These are phyloP conservation scores for Petrocephalus sullivani DNA, from an alignment of 2,797 vertebrate genomes.

Conservation along the genomic window DNA sequence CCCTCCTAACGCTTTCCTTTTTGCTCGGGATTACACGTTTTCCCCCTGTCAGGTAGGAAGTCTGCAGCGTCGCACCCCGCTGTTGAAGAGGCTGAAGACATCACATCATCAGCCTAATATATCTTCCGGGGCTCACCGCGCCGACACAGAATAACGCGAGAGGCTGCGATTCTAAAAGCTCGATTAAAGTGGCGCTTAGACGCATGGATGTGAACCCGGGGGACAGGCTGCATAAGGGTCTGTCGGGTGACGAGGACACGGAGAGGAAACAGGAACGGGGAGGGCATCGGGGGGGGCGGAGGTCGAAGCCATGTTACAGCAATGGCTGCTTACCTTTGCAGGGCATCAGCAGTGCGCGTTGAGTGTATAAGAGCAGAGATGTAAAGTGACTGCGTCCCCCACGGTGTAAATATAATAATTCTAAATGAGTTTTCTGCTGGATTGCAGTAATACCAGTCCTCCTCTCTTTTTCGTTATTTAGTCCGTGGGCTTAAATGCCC, in stretches of 20 bases:
- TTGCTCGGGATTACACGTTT: not conserved
- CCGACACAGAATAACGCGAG: constrained; percentile 8
- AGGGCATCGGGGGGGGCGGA: not conserved
- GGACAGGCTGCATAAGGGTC: not conserved
- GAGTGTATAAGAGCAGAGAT: constrained; percentile 36
- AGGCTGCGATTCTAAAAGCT: not conserved
- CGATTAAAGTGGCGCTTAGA: not conserved
- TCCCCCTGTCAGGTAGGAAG: constrained; percentile 25
- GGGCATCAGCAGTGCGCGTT: constrained; percentile 17
- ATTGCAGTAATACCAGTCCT: not conserved
- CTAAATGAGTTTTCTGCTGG: constrained; percentile 37
- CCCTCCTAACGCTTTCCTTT: not conserved
- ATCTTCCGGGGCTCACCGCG: constrained; percentile 18
- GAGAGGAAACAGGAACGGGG: not conserved
- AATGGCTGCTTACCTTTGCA: constrained; percentile 13
- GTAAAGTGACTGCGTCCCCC: constrained; percentile 34
- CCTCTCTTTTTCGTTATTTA: constrained; percentile 35
- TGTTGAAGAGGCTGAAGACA: constrained; percentile 26
- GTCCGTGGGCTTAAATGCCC: constrained; percentile 17
- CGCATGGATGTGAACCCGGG: not conserved
- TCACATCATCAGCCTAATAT: constrained; percentile 33
- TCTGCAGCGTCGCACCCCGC: constrained; percentile 25
- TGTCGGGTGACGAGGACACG: not conserved
- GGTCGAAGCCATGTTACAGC: constrained; percentile 21
- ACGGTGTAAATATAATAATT: constrained; percentile 45